Conservation (phyloP, 2,113 vertebrate species). For the Sterrhoptilus dennistouni region DNA sequence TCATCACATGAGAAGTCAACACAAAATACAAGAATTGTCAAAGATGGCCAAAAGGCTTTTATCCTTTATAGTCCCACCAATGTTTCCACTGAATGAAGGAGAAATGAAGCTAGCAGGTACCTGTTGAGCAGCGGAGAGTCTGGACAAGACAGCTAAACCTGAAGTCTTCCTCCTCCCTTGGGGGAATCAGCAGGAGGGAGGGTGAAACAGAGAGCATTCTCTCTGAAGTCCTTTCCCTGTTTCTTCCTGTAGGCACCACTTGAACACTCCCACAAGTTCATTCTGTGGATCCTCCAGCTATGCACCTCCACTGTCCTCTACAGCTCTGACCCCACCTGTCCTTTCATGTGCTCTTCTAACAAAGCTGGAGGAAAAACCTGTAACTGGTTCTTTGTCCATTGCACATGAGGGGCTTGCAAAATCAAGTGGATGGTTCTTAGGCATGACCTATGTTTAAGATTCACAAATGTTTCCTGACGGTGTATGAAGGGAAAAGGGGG, state of each 20-base stretch:
- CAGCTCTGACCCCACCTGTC: background rate
- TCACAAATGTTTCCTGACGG: background rate
- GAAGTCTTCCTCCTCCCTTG: background rate
- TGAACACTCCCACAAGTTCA: background rate
- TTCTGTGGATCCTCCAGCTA: background rate
- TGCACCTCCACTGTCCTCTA: background rate
- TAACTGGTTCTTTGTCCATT: background rate
- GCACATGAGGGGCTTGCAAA: background rate
- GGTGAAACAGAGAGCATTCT: background rate
- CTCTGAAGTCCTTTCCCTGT: background rate
- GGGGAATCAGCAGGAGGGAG: background rate
- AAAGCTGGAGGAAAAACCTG: background rate
- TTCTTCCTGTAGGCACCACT: background rate
- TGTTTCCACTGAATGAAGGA: background rate
- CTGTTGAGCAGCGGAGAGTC: accelerated
- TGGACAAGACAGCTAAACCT: background rate
- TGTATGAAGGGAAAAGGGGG: background rate
- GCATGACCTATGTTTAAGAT: background rate
- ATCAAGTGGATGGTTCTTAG: background rate
- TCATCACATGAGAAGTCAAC: background rate
- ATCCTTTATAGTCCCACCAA: background rate
- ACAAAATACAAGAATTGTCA: background rate
- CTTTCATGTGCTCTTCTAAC: background rate
- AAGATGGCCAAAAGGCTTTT: background rate
- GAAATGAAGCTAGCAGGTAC: background rate